Evolutionary conservation across 37 sponge, comb jelly and placozoan species (phyloP).

Genomic region (Spongilla lacustris): DNA sequence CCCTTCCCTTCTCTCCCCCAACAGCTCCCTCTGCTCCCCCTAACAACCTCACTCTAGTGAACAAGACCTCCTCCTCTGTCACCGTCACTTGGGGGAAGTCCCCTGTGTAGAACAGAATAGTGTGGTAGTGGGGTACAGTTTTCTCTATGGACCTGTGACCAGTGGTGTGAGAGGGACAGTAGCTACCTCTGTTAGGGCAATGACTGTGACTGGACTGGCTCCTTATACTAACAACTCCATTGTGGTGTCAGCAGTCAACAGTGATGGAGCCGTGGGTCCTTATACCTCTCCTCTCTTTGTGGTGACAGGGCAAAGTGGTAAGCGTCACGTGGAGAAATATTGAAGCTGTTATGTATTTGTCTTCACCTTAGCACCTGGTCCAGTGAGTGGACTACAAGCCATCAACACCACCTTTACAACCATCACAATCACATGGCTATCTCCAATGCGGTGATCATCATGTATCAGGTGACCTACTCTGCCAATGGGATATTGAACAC

Average conservation of each 20-base stretch:
- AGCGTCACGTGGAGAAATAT: too few relatives aligned
- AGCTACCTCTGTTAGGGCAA: neutral
- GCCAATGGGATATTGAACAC: too few relatives aligned
- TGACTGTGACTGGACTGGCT: neutral
- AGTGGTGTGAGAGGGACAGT: too few relatives aligned
- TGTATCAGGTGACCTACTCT: too few relatives aligned
- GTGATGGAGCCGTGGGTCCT: conserved; percentile 8
- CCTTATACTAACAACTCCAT: conserved; percentile 1
- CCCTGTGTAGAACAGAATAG: conserved; percentile 35
- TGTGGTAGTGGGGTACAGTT: conserved; percentile 31
- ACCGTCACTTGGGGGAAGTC: conserved; percentile 25
- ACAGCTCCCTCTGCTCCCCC: conserved; percentile 27
- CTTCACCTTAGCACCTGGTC: too few relatives aligned
- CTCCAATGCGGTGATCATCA: too few relatives aligned
- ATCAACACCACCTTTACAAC: too few relatives aligned
- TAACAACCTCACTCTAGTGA: neutral
- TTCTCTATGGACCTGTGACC: conserved; percentile 6
- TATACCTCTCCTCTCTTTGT: neutral
- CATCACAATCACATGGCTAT: too few relatives aligned
- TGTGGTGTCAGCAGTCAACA: conserved; percentile 19
- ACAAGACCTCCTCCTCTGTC: neutral
- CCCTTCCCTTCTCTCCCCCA: neutral
- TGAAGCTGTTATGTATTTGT: too few relatives aligned
- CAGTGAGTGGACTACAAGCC: too few relatives aligned
- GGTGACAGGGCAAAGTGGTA: too few relatives aligned